Evolutionary conservation across 2,113 vertebrate genomes (phyloP), one percentile per base, ranked within the genome.

Genomic region (Pachypanchax playfairii): DNA sequence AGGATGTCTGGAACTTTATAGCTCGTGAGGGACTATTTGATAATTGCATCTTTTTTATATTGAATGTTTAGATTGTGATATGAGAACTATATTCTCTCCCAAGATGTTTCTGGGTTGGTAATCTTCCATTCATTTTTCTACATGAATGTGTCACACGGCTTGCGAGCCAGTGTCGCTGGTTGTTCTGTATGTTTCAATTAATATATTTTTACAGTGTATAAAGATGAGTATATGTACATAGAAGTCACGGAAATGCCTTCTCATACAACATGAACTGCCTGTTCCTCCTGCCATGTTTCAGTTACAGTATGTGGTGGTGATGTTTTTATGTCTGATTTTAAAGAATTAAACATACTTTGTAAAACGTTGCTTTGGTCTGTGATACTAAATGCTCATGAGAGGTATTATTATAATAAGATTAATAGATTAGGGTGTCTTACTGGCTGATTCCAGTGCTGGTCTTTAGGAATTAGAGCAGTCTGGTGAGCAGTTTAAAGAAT

Each of bases 171-270:
- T 62, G 35, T 77, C 82, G 79, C 85, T 83, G 82, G 82, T 85
- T 71, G 71, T 86, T 56, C 57, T 74, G 65, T 81, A 82, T 82
- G 83, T 84, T 89, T 90, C 74, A 60, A 87, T 68, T 38, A 80
- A 80, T 90, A 90, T 92, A 89, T 91, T 93, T 91, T 86, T 91
- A 90, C 73, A 79, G 73, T 92, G 85, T 91, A 89, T 89, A 89
- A 87, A 90, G n/a, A 79, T 90, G 80, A 91, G 77, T 83, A 86
- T 88, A 80, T 91, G 90, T 91, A 91, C 75, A 92, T 91, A 91
- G 41, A 62, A 86, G 87, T 91, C 91, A 92, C 90, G 51, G 78
- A 91, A 92, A 90, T 90, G 91, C 91, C 91, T 91, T 91, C 70
- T 91, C 87, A 84, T 88, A 76, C 82, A 68, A 86, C 80, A 82